Evolutionary conservation across 1,140 invertebrate species (phyloP).

Genomic region (Muscidifurax raptorellus): DNA sequence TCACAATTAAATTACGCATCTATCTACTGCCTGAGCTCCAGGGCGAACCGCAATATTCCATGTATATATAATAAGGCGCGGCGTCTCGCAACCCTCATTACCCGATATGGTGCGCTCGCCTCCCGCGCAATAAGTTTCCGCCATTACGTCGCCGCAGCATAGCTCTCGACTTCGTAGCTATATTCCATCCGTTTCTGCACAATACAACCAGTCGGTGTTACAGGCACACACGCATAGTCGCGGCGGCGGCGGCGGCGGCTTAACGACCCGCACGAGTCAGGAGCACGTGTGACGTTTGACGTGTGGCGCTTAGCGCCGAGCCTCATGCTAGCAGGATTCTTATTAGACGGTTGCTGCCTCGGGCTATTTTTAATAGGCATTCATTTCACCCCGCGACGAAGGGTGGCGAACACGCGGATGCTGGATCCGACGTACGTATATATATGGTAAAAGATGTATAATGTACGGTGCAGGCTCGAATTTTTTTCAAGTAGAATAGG

Average conservation of each 20-base stretch:
- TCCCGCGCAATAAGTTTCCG: conserved; percentile 52
- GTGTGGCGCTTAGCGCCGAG: conserved; percentile 19
- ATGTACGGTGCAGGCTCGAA: background rate
- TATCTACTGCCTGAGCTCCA: background rate
- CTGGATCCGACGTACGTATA: background rate
- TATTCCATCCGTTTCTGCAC: background rate
- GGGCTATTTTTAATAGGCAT: conserved; percentile 22
- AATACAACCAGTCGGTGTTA: background rate
- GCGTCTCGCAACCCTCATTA: conserved; percentile 41
- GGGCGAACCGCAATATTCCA: background rate
- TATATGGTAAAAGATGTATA: too few relatives aligned
- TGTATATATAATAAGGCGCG: conserved; percentile 25
- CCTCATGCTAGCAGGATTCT: background rate
- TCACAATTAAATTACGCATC: background rate
- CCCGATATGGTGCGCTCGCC: background rate
- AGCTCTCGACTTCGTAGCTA: background rate
- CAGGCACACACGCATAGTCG: background rate
- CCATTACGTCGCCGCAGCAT: conserved; percentile 50
- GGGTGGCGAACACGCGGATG: background rate
- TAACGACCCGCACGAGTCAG: conserved; percentile 3
- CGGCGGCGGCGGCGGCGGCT: too few relatives aligned
- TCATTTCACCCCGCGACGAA: background rate
- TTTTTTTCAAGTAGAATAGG: background rate
- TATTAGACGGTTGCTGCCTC: background rate
- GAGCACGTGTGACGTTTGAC: conserved; percentile 42